A percentile compares a stretch with the other conserved stretches of the same genome.
Conservation (phyloP, 2,113 vertebrate species). For the Xyrauchen texanus region DNA sequence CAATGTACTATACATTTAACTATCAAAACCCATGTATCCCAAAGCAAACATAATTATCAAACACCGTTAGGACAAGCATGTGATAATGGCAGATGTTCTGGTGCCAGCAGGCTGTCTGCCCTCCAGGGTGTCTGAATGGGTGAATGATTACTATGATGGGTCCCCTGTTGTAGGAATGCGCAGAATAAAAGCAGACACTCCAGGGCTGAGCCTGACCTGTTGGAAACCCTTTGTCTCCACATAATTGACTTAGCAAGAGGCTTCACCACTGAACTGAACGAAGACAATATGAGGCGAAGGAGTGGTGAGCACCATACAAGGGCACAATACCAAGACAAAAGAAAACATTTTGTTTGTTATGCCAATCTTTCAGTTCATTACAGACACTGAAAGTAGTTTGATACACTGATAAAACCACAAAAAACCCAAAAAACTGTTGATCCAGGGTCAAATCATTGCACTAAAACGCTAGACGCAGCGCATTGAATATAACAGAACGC, state of each 20-base stretch:
- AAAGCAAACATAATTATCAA: neutral
- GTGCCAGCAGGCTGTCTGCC: slow-evolving; percentile 26
- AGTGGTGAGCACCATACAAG: neutral
- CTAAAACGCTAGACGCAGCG: no score
- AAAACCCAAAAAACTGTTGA: no score
- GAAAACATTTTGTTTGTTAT: neutral
- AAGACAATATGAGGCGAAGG: slow-evolving; percentile 28
- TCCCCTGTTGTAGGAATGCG: slow-evolving; percentile 47
- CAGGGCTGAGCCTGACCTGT: slow-evolving; percentile 28
- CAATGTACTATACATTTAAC: neutral
- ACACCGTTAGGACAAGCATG: neutral
- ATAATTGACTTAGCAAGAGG: slow-evolving; percentile 32
- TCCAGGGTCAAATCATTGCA: no score
- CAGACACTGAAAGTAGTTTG: no score
- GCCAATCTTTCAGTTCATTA: no score
- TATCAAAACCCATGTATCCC: neutral
- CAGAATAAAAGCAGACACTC: slow-evolving; percentile 38
- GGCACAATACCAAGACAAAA: slow-evolving; percentile 7
- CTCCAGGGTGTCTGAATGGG: slow-evolving; percentile 39
- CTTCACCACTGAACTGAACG: neutral
- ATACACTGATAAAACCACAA: no score
- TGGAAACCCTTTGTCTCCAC: slow-evolving; percentile 34
- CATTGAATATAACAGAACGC: no score
- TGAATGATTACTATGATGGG: slow-evolving; percentile 47
- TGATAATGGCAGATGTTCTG: slow-evolving; percentile 39